These are phyloP conservation scores for Sapayoa aenigma DNA, from an alignment of 2,113 vertebrate genomes.

Conservation along the genomic window DNA sequence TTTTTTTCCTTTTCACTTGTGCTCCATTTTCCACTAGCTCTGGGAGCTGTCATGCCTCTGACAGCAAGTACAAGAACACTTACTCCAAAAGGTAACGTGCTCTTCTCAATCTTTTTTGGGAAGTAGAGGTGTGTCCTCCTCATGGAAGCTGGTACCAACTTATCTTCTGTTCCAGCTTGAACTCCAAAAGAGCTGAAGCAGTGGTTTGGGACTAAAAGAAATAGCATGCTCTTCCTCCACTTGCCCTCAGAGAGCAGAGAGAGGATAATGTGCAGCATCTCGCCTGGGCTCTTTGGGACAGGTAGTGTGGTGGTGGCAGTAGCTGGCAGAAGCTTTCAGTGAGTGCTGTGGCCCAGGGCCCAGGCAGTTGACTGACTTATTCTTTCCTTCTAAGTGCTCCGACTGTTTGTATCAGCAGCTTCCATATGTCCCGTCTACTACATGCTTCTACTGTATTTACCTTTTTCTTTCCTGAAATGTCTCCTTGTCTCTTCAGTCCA, in stretches of 20 bases:
- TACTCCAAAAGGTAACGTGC: fast-evolving
- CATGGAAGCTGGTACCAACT: neutral
- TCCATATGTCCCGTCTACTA: neutral
- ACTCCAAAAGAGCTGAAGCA: neutral
- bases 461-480: neutral
- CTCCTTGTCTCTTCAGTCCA: neutral
- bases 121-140: neutral
- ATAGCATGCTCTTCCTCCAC: neutral
- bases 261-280: neutral
- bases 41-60: neutral
- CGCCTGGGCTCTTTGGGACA: neutral
- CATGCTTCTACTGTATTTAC: neutral
- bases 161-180: neutral
- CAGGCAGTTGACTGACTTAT: too few species aligned
- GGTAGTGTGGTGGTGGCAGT: neutral
- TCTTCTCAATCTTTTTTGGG: neutral
- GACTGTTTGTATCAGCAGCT: neutral
- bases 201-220: neutral
- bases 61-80: neutral
- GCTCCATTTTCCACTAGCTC: neutral
- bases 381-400: neutral
- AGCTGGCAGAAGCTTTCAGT: fast-evolving
- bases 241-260: neutral
- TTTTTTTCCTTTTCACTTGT: neutral
- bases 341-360: neutral